Base-by-base conservation (phyloP, 2,797 vertebrate species). In the Phylloscopus collybita region DNA sequence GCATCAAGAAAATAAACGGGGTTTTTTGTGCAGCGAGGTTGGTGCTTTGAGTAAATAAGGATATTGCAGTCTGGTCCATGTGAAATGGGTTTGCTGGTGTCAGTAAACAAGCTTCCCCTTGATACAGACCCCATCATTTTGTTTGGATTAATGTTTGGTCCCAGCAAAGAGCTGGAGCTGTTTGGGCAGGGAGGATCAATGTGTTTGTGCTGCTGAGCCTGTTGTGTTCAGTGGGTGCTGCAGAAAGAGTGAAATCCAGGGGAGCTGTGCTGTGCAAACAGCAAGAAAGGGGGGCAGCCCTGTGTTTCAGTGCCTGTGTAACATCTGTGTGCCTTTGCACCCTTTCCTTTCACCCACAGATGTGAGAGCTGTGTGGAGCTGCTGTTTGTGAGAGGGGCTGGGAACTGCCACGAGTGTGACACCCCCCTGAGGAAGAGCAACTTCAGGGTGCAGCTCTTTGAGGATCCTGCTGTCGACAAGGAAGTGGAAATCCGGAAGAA, bases 401-500 rank as follows among this genome's bases (percentile, higher is more conserved):
- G 99, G 76, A 99, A 99, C 92, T 99, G 99, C 74, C 99, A 99
- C 6, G 99, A 99, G 96, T 99, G 99, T 2, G 98, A 99, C 70
- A 99, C 99, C 6, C 99, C 99, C 23, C 98, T 99, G 84, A 98
- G 99, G 97, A 99, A 99, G 98, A 99, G 98, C 87, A 99, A 99
- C 98, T 99, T 99, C 96, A 99, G 99, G 11, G 98, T 99, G 42
- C 99, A 99, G 97, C 98, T 99, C 90, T 99, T 99, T 80, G 99
- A 99, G 93, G 99, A 99, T 96, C 99, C 99, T 11, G 97, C 98
- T 29, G 98, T 99, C 2, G 99, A 99, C 97, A 99, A 99, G 96
- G 99, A 99, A 96, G 99, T 99, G 97, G 99, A 99, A 97, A 99
- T 99, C 96, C 98, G 99, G 78, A 99, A 99, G 98, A 99, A 99